phyloP scores from a whole-genome alignment of 2,113 vertebrate species.

The Hydropotes inermis region DNA sequence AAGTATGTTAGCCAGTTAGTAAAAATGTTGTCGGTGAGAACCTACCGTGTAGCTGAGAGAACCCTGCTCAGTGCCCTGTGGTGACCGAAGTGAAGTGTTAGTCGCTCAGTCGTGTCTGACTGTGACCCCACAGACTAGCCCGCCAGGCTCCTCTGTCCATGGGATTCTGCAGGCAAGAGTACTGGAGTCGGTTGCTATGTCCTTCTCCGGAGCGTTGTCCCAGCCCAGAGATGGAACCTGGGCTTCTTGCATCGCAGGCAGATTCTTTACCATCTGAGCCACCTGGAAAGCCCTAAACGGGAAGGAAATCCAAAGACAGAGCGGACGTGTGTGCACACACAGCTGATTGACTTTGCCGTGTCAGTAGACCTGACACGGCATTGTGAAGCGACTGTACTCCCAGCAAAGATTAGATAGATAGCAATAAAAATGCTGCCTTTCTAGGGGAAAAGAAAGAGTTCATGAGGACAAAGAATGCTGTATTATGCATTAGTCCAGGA shows the following conservation, averaged over 20 bases:
- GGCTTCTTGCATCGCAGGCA: not conserved
- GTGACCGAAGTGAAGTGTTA: not conserved
- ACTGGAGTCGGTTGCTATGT: not conserved
- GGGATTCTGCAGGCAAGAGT: not conserved
- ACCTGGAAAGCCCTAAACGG: not conserved
- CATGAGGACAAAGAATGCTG: not conserved
- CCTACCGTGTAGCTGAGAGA: not conserved
- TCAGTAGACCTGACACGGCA: not conserved
- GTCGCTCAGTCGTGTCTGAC: rapidly evolving
- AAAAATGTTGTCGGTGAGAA: not conserved
- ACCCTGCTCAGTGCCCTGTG: not conserved
- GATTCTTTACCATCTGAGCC: not conserved
- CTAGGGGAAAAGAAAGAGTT: not conserved
- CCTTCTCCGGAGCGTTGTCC: not conserved
- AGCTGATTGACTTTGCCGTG: not conserved
- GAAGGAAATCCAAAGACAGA: not conserved
- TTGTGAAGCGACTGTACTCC: not conserved
- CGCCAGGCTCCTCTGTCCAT: not conserved
- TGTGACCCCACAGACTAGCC: not conserved
- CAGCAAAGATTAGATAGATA: not conserved
- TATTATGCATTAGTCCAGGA: not conserved
- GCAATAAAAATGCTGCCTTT: not conserved
- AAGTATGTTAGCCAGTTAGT: not conserved
- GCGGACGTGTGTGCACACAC: not conserved
- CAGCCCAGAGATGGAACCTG: not conserved